Conservation (phyloP, 2,797 vertebrate genomes). For the Acipenser ruthenus region DNA sequence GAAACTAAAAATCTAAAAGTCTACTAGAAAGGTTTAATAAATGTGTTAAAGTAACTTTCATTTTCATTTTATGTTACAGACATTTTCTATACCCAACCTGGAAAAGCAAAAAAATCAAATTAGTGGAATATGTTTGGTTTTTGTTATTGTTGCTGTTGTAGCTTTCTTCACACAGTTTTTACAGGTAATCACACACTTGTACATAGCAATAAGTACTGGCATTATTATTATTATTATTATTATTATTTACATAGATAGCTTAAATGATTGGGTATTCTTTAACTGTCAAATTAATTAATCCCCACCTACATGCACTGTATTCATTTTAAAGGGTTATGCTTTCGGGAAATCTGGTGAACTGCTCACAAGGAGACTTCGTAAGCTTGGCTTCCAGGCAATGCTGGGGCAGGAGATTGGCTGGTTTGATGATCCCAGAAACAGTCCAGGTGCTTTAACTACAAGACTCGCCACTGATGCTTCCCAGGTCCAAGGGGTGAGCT, state of each 20-base stretch:
- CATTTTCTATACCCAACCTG: slow-evolving; percentile 58
- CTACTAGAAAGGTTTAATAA: no score
- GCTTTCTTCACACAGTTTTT: slow-evolving; percentile 66
- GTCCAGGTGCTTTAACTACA: slow-evolving; percentile 63
- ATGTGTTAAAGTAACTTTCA: no score
- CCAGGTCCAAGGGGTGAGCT: slow-evolving; percentile 65
- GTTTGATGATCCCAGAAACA: slow-evolving; percentile 64
- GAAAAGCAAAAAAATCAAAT: slow-evolving; percentile 53
- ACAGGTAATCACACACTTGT: slow-evolving; percentile 46
- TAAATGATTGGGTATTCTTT: no score
- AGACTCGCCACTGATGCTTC: slow-evolving; percentile 68
- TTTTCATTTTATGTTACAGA: slow-evolving; percentile 45
- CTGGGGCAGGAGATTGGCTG: slow-evolving; percentile 63
- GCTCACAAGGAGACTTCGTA: slow-evolving; percentile 61
- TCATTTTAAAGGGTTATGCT: slow-evolving; percentile 47
- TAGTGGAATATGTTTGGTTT: slow-evolving; percentile 57
- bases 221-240: no score
- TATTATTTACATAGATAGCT: no score
- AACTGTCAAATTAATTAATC: no score
- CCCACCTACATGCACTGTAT: no score
- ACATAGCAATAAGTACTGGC: no score
- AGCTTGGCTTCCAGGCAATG: slow-evolving; percentile 64
- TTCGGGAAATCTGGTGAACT: slow-evolving; percentile 71
- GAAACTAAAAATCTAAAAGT: slow-evolving; percentile 8
- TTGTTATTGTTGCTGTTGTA: slow-evolving; percentile 50